These are phyloP conservation scores for Blastobasis lacticolella DNA, from an alignment of 2,888 invertebrate species.

Conservation along the genomic window DNA sequence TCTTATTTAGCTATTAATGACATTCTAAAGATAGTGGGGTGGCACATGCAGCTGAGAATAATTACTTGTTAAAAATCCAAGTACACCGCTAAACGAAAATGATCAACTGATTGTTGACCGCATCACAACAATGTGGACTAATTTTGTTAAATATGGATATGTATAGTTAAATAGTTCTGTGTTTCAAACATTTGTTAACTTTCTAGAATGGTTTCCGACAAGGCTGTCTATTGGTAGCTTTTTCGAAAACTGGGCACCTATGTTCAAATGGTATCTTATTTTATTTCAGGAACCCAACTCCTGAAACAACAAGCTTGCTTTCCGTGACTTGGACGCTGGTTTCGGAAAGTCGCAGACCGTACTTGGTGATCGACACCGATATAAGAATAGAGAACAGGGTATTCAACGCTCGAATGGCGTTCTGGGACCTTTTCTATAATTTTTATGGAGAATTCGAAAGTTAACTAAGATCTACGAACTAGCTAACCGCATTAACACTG, in stretches of 20 bases:
- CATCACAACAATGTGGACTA: background rate
- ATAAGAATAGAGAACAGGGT: constrained; percentile 38
- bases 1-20: constrained; percentile 48
- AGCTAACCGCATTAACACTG: constrained; percentile 6
- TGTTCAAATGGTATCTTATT: too few relatives aligned
- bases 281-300: background rate
- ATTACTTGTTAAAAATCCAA: background rate
- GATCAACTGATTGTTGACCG: background rate
- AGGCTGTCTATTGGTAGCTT: too few relatives aligned
- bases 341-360: constrained; percentile 31
- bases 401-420: constrained; percentile 50
- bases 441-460: too few relatives aligned
- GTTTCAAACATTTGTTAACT: too few relatives aligned
- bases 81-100: background rate
- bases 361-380: constrained; percentile 45
- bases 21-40: constrained; percentile 30
- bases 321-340: constrained; percentile 14
- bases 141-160: background rate
- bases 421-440: constrained; percentile 57
- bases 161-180: too few relatives aligned
- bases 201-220: too few relatives aligned
- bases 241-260: too few relatives aligned
- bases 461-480: too few relatives aligned
- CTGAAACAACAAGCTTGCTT: background rate
- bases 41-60: constrained; percentile 13